Evolutionary conservation across 2,797 vertebrate species (phyloP).

Genomic region (Galago senegalensis): DNA sequence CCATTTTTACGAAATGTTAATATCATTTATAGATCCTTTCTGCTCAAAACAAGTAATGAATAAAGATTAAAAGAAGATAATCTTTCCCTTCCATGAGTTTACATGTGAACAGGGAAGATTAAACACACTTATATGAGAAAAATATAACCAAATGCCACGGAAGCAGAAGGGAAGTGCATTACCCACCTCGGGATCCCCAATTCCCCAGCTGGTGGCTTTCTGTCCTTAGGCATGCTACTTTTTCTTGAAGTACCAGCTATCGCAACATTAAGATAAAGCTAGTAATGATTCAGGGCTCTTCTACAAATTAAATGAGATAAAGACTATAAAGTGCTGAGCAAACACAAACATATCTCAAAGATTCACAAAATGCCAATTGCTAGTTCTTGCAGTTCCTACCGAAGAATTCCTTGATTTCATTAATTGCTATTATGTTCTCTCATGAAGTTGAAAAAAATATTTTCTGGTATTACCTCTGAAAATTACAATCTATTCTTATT

Average conservation of each 20-base stretch:
- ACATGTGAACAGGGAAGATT: not conserved
- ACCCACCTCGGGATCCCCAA: rapidly evolving
- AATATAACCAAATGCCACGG: not conserved
- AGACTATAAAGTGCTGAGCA: not conserved
- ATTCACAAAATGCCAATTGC: not conserved
- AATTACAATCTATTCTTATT: not conserved
- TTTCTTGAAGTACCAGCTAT: not conserved
- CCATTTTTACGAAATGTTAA: not conserved
- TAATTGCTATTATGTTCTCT: not conserved
- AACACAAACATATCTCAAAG: not conserved
- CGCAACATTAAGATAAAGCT: not conserved
- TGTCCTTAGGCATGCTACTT: not conserved
- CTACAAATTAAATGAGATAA: constrained; percentile 17
- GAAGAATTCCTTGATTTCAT: not conserved
- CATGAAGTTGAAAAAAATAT: constrained; percentile 8
- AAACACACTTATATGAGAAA: constrained; percentile 10
- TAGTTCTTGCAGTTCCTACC: not conserved
- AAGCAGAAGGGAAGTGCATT: not conserved
- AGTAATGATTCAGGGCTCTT: not conserved
- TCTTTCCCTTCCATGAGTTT: constrained; percentile 23
- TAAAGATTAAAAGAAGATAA: not conserved
- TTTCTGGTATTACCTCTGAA: constrained; percentile 54
- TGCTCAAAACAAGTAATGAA: not conserved
- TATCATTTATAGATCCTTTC: not conserved
- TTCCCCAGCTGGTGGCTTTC: not conserved